Base-by-base conservation (phyloP, 2,113 vertebrate genomes). In the Mus pahari region DNA sequence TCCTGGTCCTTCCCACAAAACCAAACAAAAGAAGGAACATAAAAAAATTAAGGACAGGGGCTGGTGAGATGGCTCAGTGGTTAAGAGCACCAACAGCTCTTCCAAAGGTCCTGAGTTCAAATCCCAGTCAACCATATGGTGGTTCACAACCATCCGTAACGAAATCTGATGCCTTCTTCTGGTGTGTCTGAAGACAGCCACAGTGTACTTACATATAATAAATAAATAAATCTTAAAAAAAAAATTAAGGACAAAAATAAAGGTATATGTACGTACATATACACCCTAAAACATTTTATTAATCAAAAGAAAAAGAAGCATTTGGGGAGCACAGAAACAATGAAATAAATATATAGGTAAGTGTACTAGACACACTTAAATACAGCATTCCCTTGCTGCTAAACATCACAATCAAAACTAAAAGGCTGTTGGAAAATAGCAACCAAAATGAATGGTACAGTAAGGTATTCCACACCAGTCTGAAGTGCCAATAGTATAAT, bases 331-430 rank as follows among this genome's bases (percentile, higher is more conserved):
- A 6, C 28, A 68, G 64, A 45, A 74, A 45, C 13, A 64, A 89
- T 33, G 2, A 90, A 74, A 62, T 14, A 92, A 62, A 82, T 58
- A 88, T 70, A 94, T 28, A 71, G 31, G 70, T 36, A 94, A 79
- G 55, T 66, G 20, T 26, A 77, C 9, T 45, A 55, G 70, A 45
- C 93, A 91, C 13, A 60, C 16, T 66, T 16, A 58, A 89, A 92
- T 71, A 19, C 2, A 22, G 45, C 5, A 88, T 48, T 53, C 12
- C 48, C 39, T 73, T 66, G 64, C 16, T 66, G 39, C 2, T 66
- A 95, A 89, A 64, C 42, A 42, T 58, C 28, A n/a, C 53, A 68
- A 71, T 22, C 50, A 81, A 94, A 91, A 86, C 68, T 81, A 91
- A 91, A 89, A 71, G 42, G 28, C 66, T 91, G 68, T 50, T 20